phyloP scores from a whole-genome alignment of 2,797 vertebrate species.

The Mastacembelus armatus region DNA sequence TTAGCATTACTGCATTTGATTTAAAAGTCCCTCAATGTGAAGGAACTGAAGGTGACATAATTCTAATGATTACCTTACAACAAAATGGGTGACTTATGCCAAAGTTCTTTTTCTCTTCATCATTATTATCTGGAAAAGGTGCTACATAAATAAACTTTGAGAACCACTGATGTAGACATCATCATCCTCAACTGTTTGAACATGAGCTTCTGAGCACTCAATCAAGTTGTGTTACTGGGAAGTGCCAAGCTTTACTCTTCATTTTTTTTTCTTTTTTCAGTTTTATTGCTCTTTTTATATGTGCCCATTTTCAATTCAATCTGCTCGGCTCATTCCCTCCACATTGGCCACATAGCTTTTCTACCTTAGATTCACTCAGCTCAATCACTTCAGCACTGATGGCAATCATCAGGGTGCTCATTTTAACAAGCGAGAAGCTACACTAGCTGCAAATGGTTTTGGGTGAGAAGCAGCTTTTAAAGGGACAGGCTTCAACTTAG shows the following conservation, averaged over 20 bases:
- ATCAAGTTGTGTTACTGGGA: conserved; percentile 16
- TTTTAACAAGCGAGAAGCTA: conserved; percentile 72
- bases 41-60: no score
- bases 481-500: conserved; percentile 41
- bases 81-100: no score
- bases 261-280: neutral
- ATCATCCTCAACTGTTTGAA: conserved; percentile 19
- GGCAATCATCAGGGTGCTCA: conserved; percentile 78
- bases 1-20: no score
- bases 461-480: conserved; percentile 63
- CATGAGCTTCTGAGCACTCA: conserved; percentile 29
- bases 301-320: conserved; percentile 67
- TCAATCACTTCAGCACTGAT: conserved; percentile 77
- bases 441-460: conserved; percentile 66
- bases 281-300: conserved; percentile 66
- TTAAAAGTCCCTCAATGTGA: no score
- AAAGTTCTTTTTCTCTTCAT: no score
- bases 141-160: neutral
- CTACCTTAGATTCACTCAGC: conserved; percentile 73
- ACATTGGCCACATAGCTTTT: conserved; percentile 51
- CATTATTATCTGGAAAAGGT: no score
- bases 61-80: no score
- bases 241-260: conserved; percentile 11
- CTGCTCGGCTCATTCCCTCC: conserved; percentile 70
- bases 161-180: neutral